Evolutionary conservation across 2,113 vertebrate species (phyloP).

Genomic region (Eulacestoma nigropectus): DNA sequence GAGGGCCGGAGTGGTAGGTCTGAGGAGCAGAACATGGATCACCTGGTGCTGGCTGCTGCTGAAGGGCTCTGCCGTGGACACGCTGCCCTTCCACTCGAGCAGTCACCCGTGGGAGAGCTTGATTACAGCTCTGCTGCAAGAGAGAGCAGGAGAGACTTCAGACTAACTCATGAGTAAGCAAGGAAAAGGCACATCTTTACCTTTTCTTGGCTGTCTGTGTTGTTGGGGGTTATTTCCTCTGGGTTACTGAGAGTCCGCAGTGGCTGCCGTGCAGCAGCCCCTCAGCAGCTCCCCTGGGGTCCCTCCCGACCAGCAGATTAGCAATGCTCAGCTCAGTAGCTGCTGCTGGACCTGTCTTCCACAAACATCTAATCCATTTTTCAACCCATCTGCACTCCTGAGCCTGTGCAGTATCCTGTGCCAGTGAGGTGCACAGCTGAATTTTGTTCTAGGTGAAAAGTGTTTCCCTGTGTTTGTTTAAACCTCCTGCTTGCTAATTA

Average conservation of each 20-base stretch:
- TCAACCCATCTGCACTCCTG: neutral
- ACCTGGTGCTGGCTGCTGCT: neutral
- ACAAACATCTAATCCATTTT: neutral
- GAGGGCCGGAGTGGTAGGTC: neutral
- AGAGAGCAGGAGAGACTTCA: neutral
- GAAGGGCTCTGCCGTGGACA: accelerated
- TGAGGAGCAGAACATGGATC: neutral
- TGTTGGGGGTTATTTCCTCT: neutral
- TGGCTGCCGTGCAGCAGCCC: neutral
- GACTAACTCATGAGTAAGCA: neutral
- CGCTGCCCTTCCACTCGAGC: neutral
- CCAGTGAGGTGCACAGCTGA: neutral
- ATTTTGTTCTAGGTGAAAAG: neutral
- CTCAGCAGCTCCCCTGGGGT: neutral
- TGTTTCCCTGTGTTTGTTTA: neutral
- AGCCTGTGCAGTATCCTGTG: neutral
- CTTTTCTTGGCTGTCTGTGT: neutral
- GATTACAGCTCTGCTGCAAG: neutral
- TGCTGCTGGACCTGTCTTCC: neutral
- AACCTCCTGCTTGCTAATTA: slow-evolving; percentile 6
- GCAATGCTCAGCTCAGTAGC: neutral
- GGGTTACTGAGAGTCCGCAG: neutral
- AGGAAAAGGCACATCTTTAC: neutral
- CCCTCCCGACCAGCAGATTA: neutral
- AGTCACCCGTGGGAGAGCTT: neutral